Base-by-base conservation (phyloP, 2,113 vertebrate genomes). In the Notothenia rossii region DNA sequence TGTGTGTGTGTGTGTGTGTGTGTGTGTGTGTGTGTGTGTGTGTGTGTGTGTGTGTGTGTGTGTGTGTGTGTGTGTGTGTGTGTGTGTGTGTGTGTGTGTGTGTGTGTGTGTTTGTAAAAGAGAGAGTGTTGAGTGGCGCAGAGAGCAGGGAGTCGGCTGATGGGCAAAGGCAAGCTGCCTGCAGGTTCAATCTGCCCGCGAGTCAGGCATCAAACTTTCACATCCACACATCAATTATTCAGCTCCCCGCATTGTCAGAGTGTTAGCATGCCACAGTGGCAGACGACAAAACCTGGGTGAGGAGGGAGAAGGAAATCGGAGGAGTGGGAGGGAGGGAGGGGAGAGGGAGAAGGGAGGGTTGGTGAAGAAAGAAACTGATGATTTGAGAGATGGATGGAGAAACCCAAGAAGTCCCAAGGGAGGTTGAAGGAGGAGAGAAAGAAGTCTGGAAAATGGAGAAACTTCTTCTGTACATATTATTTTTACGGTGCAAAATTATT, bases 191-290 rank as follows among this genome's bases (percentile, higher is more conserved):
- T 92, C 93, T 93, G 92, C 93, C 93, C 89, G 81, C 66, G 62
- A 94, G 93, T 92, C 88, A 94, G 74, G 86, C 92, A 94, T 94
- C 93, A 95, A 94, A 94, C 94, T 94, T 95, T 94, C 92, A 94
- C 88, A 88, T 94, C 84, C 84, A 81, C 77, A 84, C 88, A 94
- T 95, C 90, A 95, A 95, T 95, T 91, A 95, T 94, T 94, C 89
- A 95, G 81, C 20, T 18, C 13, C 22, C 88, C 71, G 89, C 81
- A 89, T 93, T 91, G 86, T 91, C 90, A 78, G 82, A 86, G 88
- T 76, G 87, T 90, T 89, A 89, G 90, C 88, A 90, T 89, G 83
- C 90, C 86, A 91, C 87, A 69, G 88, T 86, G 88, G 89, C 89
- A 91, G 89, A 93, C 70, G 88, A 91, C 89, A 91, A 40, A 89